Evolutionary conservation across 2,888 invertebrate species (phyloP).

Genomic region (Balanococcus diminutus): DNA sequence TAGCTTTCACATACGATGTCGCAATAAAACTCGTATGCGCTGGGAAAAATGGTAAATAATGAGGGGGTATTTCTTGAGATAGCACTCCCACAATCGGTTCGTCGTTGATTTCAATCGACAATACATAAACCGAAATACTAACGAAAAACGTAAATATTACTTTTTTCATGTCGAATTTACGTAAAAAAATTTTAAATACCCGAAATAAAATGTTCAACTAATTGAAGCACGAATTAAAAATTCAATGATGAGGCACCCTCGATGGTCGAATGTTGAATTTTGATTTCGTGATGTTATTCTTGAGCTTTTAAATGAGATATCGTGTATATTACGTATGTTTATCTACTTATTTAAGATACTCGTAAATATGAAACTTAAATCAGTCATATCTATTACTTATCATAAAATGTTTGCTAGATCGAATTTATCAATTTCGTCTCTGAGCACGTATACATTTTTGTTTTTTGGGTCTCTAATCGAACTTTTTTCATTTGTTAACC

Average conservation of each 20-base stretch:
- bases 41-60: constrained; percentile 66
- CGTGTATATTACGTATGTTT: too few species aligned
- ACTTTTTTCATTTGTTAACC: too few species aligned
- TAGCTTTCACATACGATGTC: constrained; percentile 84
- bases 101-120: not conserved
- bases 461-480: too few species aligned
- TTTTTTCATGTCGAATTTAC: not conserved
- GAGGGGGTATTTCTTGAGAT: constrained; percentile 69
- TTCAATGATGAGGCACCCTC: not conserved
- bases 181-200: not conserved
- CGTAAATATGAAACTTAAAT: too few species aligned
- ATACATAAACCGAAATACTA: not conserved
- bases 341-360: too few species aligned
- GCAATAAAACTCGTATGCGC: constrained; percentile 76
- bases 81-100: constrained; percentile 73
- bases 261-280: not conserved
- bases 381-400: too few species aligned
- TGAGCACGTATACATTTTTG: too few species aligned
- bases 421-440: too few species aligned
- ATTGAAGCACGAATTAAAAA: not conserved
- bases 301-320: too few species aligned
- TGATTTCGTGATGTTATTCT: not conserved
- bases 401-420: too few species aligned
- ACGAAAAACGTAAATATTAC: not conserved
- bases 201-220: not conserved